Evolutionary conservation across 2,797 vertebrate genomes (phyloP).

Genomic region (Agapornis canus): DNA sequence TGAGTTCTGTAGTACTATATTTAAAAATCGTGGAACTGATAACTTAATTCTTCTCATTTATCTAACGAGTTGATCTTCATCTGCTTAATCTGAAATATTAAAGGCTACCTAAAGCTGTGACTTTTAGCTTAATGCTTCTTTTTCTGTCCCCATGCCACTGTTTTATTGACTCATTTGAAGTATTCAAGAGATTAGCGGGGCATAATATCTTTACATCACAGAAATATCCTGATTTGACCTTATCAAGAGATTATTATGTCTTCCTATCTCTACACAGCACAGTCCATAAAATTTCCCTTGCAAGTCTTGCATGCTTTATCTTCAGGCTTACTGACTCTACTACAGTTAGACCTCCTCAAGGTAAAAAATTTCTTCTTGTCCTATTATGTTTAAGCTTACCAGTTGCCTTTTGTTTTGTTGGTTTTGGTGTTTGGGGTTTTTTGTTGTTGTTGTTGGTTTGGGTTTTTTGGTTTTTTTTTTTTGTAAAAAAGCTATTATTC

Average conservation of each 20-base stretch:
- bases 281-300: not conserved
- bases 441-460: not conserved
- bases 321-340: not conserved
- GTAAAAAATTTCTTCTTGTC: not conserved
- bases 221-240: conserved; percentile 49
- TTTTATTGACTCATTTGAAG: not conserved
- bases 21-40: not conserved
- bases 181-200: not conserved
- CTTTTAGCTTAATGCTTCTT: not conserved
- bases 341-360: not conserved
- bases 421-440: not conserved
- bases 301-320: not conserved
- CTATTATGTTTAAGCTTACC: not conserved
- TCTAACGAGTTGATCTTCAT: not conserved
- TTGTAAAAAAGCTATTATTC: not conserved
- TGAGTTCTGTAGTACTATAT: not conserved
- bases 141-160: not conserved
- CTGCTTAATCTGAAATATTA: not conserved
- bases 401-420: not conserved
- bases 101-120: not conserved
- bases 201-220: not conserved
- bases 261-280: not conserved
- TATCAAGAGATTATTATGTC: not conserved
- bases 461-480: not conserved
- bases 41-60: not conserved